Evolutionary conservation across 2,113 vertebrate species (phyloP), one percentile per base, ranked within the genome.

Genomic region (Cettia cetti): DNA sequence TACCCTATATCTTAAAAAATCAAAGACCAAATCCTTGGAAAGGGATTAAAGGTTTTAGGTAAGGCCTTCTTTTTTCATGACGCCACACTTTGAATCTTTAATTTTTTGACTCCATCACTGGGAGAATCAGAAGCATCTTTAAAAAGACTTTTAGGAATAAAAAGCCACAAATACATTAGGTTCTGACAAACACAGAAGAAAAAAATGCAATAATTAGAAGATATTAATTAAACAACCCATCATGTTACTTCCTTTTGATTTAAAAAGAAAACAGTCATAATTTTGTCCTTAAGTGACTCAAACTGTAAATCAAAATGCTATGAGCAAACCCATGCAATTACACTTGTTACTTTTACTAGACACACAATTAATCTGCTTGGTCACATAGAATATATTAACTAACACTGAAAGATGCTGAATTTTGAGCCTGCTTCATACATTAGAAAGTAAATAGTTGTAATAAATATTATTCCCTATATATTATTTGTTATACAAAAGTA

Each of bases 281-380:
- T 87, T 95, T 76, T 76, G 11, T 79, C 70, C 23, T 79, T 53
- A 74, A 56, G 14, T 80, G 49, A 76, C 35, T 90, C 31, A 79
- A 65, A 80, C 8, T 50, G 53, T 69, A 92, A 95, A 92, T 87
- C 57, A 94, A 86, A 94, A 87, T 64, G 42, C 42, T 80, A 14
- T 74, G 42, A 92, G 84, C 14, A 92, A 94, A 72, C 27, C 57
- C 81, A 45, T 31, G 57, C 54, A 95, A 90, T 91, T 92, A 77
- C 44, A 77, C 49, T 65, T 69, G 14, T 61, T 89, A 45, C n/a
- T 90, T 83, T 63, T 80, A 39, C 35, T 64, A 82, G 77, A 76
- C 50, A 72, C 30, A 57, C 20, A 79, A 72, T 93, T 95, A 69
- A 92, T 84, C 23, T 69, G 31, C 23, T 42, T 85, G 15, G 30